These are phyloP conservation scores for Alaudala cheleensis DNA, from an alignment of 2,113 vertebrate genomes.

Conservation along the genomic window DNA sequence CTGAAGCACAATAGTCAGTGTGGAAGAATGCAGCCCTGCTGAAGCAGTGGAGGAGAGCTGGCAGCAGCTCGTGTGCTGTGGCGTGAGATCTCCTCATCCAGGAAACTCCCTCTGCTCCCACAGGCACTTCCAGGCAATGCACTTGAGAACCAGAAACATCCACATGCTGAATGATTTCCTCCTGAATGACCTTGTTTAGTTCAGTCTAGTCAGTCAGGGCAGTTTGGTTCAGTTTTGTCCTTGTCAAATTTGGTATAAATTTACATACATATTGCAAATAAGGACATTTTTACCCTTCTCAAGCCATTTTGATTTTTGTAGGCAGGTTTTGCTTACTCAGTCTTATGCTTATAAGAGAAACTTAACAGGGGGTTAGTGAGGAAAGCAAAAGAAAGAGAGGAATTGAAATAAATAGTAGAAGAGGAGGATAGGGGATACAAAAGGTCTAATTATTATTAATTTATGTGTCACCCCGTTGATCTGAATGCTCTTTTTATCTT, in stretches of 20 bases:
- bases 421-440: not conserved
- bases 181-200: slow-evolving; percentile 11
- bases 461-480: not conserved
- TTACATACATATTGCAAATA: not conserved
- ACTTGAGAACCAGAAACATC: slow-evolving; percentile 12
- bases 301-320: not conserved
- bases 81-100: slow-evolving; percentile 15
- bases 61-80: slow-evolving; percentile 32
- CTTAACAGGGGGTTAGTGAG: not conserved
- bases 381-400: not conserved
- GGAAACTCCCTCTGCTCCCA: slow-evolving; percentile 51
- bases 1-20: slow-evolving; percentile 10
- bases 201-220: not conserved
- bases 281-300: not conserved
- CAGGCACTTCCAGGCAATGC: slow-evolving; percentile 28
- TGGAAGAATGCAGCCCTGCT: slow-evolving; percentile 48
- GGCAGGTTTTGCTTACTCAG: not conserved
- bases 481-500: not conserved
- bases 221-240: not conserved
- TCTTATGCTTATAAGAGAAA: not conserved
- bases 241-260: not conserved
- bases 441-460: not conserved
- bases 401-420: not conserved
- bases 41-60: slow-evolving; percentile 48
- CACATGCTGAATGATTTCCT: slow-evolving; percentile 17